Percentiles rank a stretch among this genome's conserved stretches.
Conservation (phyloP, 2,113 vertebrate genomes). For the Rhabdomys dilectus region DNA sequence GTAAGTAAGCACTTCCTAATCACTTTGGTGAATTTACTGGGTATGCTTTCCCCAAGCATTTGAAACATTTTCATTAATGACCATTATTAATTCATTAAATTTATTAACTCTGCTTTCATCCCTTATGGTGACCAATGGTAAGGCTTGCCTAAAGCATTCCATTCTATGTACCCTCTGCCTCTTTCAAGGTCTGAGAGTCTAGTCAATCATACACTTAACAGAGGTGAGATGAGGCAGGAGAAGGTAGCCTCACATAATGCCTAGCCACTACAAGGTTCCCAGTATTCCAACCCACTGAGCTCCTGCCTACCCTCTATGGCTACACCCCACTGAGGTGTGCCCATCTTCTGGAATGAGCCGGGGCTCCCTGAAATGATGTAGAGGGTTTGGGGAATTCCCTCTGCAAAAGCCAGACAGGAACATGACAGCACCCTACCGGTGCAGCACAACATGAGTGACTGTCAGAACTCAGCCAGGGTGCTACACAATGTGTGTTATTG, state of each 20-base stretch:
- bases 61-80: not conserved
- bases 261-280: not conserved
- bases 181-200: not conserved
- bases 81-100: not conserved
- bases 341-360: not conserved
- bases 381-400: conserved; percentile 21
- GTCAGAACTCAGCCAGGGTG: not conserved
- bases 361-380: not conserved
- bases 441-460: not conserved
- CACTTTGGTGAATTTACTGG: not conserved
- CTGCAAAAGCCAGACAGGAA: conserved; percentile 36
- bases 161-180: not conserved
- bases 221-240: not conserved
- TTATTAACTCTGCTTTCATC: conserved; percentile 5
- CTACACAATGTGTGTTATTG: not conserved
- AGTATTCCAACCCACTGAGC: not conserved
- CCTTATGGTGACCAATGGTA: not conserved
- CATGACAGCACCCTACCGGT: not conserved
- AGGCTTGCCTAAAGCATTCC: not conserved
- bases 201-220: not conserved
- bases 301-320: not conserved
- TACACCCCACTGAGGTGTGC: not conserved
- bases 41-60: not conserved
- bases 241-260: not conserved
- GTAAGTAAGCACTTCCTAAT: not conserved